Evolutionary conservation across 2,113 vertebrate genomes (phyloP), one percentile per base, ranked within the genome.

Genomic region (Dasypus novemcinctus): DNA sequence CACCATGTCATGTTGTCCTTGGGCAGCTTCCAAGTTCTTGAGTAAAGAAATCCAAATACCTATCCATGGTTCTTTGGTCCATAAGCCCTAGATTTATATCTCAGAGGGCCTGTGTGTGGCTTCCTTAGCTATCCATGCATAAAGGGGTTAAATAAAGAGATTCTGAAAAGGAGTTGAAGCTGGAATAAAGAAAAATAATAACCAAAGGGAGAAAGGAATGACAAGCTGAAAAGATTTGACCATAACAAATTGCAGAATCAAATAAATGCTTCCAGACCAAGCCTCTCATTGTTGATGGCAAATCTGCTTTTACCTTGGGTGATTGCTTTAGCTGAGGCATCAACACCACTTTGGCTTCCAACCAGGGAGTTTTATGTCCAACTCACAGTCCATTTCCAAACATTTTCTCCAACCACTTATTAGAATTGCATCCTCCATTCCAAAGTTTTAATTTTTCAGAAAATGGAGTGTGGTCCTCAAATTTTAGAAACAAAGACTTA

Each of bases 151-250:
- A 90, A 81, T 81, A 93, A 81, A 57, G n/a, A 92, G 80, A 68
- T 36, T 80, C 72, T 43, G 27, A 82, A 86, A 15, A 46, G 38
- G 31, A 68, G 74, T 59, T 87, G 49, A 83, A 41, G 18, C 23
- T 71, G 59, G 36, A 92, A 87, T 79, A 52, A 87, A n/a, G 57
- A 82, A 61, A n/a, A 5, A 21, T 18, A 13, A 1, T 66, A 69
- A 92, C 43, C 64, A 79, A 87, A 93, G n/a, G 41, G 83, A 92
- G 57, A 90, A 85, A 91, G 27, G 43, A 93, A 95, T 25, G 78
- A 81, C 86, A 46, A 33, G 57, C 49, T 84, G 57, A 57, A 75
- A 87, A 61, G 31, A 87, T 74, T 9, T n/a, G 38, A 69, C 57
- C 81, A 2, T 71, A 38, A 43, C 59, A 84, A 46, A 59, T 13